phyloP scores from a whole-genome alignment of 2,113 vertebrate species.

The Donacobius atricapilla region DNA sequence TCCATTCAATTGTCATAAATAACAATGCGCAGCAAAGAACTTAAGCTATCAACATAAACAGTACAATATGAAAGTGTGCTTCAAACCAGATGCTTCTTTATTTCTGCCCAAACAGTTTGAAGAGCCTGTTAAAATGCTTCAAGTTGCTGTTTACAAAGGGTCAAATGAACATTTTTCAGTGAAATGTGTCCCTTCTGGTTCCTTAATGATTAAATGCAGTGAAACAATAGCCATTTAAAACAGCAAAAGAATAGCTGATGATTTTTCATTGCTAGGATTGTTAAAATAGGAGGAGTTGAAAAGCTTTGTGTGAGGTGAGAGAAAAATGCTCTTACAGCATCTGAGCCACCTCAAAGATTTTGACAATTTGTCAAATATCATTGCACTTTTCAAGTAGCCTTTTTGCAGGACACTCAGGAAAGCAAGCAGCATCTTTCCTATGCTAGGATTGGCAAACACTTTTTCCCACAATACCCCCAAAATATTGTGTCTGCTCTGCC shows the following conservation, averaged over 20 bases:
- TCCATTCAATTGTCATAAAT: conserved; percentile 70
- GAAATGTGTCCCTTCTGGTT: conserved; percentile 78
- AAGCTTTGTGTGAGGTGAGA: conserved; percentile 60
- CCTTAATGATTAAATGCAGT: conserved; percentile 73
- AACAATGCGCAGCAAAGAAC: conserved; percentile 65
- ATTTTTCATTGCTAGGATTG: conserved; percentile 70
- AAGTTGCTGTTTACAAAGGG: conserved; percentile 73
- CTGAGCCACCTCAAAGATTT: conserved; percentile 35
- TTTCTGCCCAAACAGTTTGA: conserved; percentile 71
- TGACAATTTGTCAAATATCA: conserved; percentile 68
- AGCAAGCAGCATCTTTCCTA: conserved; percentile 53
- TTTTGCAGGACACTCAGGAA: conserved; percentile 50
- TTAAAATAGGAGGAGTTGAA: conserved; percentile 66
- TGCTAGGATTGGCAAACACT: conserved; percentile 6
- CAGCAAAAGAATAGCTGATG: conserved; percentile 67
- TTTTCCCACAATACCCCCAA: conserved; percentile 17
- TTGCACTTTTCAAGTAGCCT: conserved; percentile 48
- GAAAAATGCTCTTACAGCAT: conserved; percentile 63
- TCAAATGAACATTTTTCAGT: conserved; percentile 74
- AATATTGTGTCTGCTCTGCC: background rate
- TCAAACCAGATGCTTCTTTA: conserved; percentile 67
- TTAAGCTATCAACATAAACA: conserved; percentile 76
- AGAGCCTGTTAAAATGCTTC: conserved; percentile 74
- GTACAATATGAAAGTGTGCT: conserved; percentile 63
- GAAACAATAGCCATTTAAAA: conserved; percentile 74